phyloP scores from a whole-genome alignment of 2,888 invertebrate genomes.

The Petrolisthes cinctipes region DNA sequence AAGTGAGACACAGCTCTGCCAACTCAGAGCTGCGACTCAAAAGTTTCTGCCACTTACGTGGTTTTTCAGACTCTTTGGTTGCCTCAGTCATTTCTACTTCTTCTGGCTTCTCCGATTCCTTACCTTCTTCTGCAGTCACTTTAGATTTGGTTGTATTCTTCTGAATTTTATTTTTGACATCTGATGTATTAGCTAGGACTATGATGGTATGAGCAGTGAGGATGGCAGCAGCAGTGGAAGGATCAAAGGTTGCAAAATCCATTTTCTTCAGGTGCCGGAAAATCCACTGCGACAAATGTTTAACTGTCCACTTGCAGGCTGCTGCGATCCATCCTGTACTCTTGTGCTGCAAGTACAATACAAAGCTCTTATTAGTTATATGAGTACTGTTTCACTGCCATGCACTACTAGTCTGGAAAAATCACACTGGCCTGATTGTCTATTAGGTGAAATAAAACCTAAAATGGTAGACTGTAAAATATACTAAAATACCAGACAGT shows the following conservation, averaged over 20 bases:
- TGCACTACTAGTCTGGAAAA: no score
- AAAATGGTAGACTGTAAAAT: no score
- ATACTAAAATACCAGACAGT: no score
- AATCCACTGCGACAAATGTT: constrained; percentile 31
- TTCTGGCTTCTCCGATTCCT: neutral
- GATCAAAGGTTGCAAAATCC: constrained; percentile 30
- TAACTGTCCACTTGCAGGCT: constrained; percentile 8
- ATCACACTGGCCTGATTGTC: no score
- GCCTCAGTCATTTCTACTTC: neutral
- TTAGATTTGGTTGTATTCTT: neutral
- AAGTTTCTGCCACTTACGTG: constrained; percentile 33
- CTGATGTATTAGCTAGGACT: neutral
- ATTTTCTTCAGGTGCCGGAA: constrained; percentile 33
- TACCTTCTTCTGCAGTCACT: neutral
- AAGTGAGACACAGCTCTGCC: constrained; percentile 33
- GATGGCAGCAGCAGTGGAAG: constrained; percentile 35
- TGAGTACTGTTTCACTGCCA: no score
- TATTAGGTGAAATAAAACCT: no score
- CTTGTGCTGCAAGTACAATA: neutral
- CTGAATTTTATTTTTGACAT: neutral
- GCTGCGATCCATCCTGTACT: neutral
- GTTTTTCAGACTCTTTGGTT: constrained; percentile 8
- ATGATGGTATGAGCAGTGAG: constrained; percentile 47
- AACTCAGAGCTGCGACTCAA: constrained; percentile 29
- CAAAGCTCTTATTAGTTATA: no score